Evolutionary conservation across 2,888 invertebrate species (phyloP).

Genomic region (Onchidella celtica): DNA sequence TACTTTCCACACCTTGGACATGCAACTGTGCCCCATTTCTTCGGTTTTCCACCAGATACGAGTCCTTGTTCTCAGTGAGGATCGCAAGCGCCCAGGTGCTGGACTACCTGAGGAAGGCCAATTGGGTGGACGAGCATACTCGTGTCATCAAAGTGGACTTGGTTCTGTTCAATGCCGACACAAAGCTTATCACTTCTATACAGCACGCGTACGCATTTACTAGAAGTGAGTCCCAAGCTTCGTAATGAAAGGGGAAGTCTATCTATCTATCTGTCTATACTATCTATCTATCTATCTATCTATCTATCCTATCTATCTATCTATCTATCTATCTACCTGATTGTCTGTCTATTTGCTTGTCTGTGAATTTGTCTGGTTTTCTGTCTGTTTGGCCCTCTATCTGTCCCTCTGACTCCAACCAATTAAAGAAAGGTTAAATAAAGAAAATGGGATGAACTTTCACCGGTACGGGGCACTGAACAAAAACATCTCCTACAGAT

Average conservation of each 20-base stretch:
- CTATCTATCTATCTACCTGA: neutral
- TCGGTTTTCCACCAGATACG: constrained; percentile 3
- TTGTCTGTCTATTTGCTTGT: neutral
- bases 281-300: too few species aligned
- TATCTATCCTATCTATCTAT: too few species aligned
- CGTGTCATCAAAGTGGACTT: neutral
- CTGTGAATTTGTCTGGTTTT: neutral
- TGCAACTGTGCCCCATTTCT: too few species aligned
- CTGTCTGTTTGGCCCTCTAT: neutral
- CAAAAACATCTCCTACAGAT: too few species aligned
- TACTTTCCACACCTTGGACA: too few species aligned
- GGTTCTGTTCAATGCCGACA: constrained; percentile 20
- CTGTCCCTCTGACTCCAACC: too few species aligned
- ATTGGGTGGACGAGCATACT: constrained; percentile 19
- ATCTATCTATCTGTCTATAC: too few species aligned
- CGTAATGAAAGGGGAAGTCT: too few species aligned
- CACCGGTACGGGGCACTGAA: too few species aligned
- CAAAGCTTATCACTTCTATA: neutral
- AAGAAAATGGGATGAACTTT: too few species aligned
- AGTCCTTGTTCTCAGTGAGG: neutral
- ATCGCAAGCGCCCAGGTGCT: neutral
- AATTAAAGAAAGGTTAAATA: too few species aligned
- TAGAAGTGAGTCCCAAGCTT: neutral
- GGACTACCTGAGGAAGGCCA: neutral
- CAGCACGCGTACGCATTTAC: constrained; percentile 23